phyloP scores from a whole-genome alignment of 2,888 invertebrate species.

The Carpatolechia fugitivella region DNA sequence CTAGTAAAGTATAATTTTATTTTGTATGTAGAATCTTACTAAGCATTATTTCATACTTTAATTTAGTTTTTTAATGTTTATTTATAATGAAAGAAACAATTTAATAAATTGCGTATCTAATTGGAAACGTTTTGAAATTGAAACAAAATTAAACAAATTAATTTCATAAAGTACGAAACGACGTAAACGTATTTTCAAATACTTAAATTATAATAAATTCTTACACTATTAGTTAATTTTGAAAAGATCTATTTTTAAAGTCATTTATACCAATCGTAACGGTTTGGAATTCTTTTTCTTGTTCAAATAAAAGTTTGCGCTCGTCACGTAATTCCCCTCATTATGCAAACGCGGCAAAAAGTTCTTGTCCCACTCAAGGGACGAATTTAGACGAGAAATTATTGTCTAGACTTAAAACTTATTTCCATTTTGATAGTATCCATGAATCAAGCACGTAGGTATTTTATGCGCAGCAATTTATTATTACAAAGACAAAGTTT shows the following conservation, averaged over 20 bases:
- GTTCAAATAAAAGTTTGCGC: constrained; percentile 7
- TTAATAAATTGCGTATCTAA: no score
- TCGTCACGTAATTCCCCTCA: constrained; percentile 9
- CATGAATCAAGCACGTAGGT: not conserved
- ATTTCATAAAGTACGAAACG: no score
- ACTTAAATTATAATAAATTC: no score
- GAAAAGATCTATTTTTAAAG: not conserved
- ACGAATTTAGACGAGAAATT: constrained; percentile 7
- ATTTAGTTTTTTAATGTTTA: no score
- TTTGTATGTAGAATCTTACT: no score
- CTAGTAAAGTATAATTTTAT: no score
- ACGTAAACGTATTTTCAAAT: no score
- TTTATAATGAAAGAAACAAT: no score
- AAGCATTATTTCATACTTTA: no score
- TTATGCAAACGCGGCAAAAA: constrained; percentile 8
- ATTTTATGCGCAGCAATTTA: not conserved
- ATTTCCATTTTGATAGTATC: constrained; percentile 2
- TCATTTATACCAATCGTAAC: not conserved
- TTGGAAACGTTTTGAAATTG: no score
- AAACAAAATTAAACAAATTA: no score
- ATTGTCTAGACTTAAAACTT: constrained; percentile 8
- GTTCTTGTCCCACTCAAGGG: not conserved
- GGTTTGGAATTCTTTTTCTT: constrained; percentile 2
- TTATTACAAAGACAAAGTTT: not conserved
- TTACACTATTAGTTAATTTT: no score